Conservation (phyloP, 2,113 vertebrate genomes). For the Microtus richardsoni region DNA sequence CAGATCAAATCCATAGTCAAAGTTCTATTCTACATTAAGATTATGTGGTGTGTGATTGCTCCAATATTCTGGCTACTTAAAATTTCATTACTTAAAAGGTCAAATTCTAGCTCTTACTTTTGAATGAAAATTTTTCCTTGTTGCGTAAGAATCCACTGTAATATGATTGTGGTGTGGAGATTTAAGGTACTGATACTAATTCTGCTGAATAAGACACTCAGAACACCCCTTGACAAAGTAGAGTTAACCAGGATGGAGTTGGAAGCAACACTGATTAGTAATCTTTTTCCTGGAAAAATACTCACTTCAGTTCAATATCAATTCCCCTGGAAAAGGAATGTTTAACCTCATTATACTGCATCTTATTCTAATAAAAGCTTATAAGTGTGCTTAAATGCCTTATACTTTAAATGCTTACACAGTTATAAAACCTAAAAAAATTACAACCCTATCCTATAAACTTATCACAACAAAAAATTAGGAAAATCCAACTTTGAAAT, state of each 20-base stretch:
- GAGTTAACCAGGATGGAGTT: background rate
- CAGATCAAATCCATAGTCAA: background rate
- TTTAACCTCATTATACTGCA: background rate
- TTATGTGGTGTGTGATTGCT: background rate
- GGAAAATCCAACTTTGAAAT: conserved; percentile 18
- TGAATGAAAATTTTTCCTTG: background rate
- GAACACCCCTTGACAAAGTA: background rate
- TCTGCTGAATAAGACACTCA: background rate
- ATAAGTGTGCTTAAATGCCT: background rate
- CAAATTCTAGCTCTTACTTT: background rate
- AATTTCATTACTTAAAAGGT: conserved; percentile 8
- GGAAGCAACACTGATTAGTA: background rate
- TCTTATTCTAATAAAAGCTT: conserved; percentile 13
- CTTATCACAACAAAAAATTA: conserved; percentile 20
- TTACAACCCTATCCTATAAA: background rate
- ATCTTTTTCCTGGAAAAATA: background rate
- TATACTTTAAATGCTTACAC: background rate
- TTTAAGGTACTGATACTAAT: background rate
- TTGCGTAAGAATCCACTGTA: background rate
- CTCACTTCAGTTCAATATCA: background rate
- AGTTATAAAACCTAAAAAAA: background rate
- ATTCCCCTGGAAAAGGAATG: background rate
- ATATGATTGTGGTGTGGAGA: background rate
- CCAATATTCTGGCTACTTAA: background rate
- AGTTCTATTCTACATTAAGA: background rate